Evolutionary conservation across 2,797 vertebrate genomes (phyloP).

Genomic region (Ara ararauna): DNA sequence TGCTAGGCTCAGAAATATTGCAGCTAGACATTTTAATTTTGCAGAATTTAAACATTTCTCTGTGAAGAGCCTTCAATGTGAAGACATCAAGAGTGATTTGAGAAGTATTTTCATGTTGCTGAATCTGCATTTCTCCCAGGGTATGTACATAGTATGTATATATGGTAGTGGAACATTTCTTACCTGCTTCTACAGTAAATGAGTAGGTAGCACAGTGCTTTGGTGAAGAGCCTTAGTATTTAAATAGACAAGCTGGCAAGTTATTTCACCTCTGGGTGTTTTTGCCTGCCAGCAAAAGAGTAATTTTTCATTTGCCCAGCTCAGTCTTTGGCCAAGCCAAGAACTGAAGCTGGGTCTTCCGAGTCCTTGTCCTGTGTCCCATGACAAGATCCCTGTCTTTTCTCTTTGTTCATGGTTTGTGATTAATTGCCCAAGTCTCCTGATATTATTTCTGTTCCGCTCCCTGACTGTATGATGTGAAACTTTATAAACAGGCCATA

Average conservation of each 20-base stretch:
- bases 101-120: neutral
- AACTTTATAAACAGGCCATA: conserved; percentile 60
- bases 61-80: neutral
- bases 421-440: conserved; percentile 37
- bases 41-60: conserved; percentile 1
- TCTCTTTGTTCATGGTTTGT: neutral
- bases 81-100: neutral
- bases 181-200: conserved; percentile 1
- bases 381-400: conserved; percentile 21
- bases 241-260: conserved; percentile 17
- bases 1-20: neutral
- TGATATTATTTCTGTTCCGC: conserved; percentile 57
- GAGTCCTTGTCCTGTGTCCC: conserved; percentile 12
- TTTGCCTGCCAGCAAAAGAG: neutral
- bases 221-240: conserved; percentile 19
- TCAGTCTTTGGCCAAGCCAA: conserved; percentile 13
- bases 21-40: neutral
- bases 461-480: conserved; percentile 40
- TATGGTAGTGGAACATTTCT: neutral
- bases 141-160: neutral
- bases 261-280: conserved; percentile 25
- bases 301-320: conserved; percentile 37
- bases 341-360: neutral
- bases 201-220: neutral
- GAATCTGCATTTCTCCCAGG: neutral